A percentile compares a stretch with the other conserved stretches of the same genome.
phyloP scores from a whole-genome alignment of 2,113 vertebrate genomes.

The Sinocyclocheilus anophthalmus region DNA sequence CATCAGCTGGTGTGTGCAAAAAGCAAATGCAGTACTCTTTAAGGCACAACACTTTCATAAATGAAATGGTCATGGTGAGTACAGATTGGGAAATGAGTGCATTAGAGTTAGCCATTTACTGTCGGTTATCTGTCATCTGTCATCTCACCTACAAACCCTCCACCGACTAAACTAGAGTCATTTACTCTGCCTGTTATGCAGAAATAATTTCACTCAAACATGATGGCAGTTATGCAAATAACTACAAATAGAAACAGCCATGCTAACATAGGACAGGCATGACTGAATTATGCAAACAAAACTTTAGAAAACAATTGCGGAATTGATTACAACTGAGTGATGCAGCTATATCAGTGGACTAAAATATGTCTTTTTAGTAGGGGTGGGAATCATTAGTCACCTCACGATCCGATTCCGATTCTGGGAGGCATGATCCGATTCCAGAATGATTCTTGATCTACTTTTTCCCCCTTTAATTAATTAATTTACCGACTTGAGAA shows the following conservation, averaged over 20 bases:
- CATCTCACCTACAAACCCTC: constrained; percentile 38
- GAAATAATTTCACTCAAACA: constrained; percentile 56
- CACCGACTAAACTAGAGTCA: constrained; percentile 29
- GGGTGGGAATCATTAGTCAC: too few relatives aligned
- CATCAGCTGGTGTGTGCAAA: background rate
- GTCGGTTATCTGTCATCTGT: constrained; percentile 26
- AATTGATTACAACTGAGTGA: constrained; percentile 1
- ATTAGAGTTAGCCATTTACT: constrained; percentile 35
- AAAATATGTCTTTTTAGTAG: too few relatives aligned
- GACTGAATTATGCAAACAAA: constrained; percentile 15
- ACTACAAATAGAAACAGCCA: constrained; percentile 19
- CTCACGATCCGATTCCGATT: too few relatives aligned
- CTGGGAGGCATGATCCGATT: too few relatives aligned
- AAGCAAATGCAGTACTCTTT: constrained; percentile 1
- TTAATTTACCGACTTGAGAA: too few relatives aligned
- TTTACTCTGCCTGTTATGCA: constrained; percentile 33
- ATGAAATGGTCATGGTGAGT: constrained; percentile 24
- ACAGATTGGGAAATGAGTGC: constrained; percentile 33
- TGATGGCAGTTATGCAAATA: constrained; percentile 27
- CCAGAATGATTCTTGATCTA: too few relatives aligned
- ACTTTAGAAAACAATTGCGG: constrained; percentile 11
- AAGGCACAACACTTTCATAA: constrained; percentile 24
- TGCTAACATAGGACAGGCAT: constrained; percentile 32
- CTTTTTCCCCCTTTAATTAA: too few relatives aligned
- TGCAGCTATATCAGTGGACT: background rate